phyloP scores from a whole-genome alignment of 2,888 invertebrate genomes.

The Caenorhabditis panamensis region DNA sequence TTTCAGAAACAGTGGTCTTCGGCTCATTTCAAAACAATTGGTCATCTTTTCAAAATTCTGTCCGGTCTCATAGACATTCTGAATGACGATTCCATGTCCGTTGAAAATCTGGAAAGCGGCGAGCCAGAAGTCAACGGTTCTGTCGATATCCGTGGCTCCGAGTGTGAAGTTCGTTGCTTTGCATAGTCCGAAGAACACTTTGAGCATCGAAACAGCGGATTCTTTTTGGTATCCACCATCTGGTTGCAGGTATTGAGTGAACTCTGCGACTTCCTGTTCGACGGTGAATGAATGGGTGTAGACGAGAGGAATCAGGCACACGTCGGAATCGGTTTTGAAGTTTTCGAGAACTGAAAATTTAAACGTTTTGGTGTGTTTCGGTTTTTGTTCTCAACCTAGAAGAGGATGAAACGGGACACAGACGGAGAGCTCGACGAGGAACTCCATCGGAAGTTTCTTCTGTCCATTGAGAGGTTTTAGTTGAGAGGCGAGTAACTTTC shows the following conservation, averaged over 20 bases:
- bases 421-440: constrained; percentile 5
- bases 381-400: too few species aligned
- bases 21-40: neutral
- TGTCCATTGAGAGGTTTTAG: too few species aligned
- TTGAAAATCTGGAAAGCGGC: constrained; percentile 26
- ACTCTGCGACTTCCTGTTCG: constrained; percentile 16
- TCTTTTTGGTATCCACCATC: neutral
- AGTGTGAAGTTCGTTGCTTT: neutral
- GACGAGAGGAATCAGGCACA: constrained; percentile 9
- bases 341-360: constrained; percentile 15
- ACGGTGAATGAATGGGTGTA: neutral
- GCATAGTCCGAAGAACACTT: constrained; percentile 12
- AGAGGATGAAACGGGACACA: constrained; percentile 20
- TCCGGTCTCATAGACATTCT: constrained; percentile 7
- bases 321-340: neutral
- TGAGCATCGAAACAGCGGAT: constrained; percentile 5
- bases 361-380: neutral
- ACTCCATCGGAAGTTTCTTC: neutral
- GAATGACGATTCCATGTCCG: constrained; percentile 4
- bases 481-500: too few species aligned
- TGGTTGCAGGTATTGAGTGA: constrained; percentile 3
- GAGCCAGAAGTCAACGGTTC: constrained; percentile 32
- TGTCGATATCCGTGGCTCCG: constrained; percentile 19
- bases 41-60: constrained; percentile 15
- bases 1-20: constrained; percentile 35